Percentiles rank a stretch among this genome's conserved stretches.
Conservation (phyloP, 2,797 vertebrate species). For the Syndactyla subalaris region DNA sequence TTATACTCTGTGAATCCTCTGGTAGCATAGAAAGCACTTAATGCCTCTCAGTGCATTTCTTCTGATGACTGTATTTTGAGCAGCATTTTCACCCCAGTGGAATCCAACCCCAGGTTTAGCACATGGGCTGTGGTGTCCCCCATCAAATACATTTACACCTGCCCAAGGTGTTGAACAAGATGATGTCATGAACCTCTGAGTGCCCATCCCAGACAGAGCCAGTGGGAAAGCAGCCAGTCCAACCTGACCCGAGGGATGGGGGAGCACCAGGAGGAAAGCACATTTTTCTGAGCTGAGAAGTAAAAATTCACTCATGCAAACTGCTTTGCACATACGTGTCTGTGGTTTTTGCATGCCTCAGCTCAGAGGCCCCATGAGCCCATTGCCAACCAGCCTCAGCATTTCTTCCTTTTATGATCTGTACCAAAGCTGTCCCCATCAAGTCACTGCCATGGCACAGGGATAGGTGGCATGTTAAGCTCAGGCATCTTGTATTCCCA, state of each 20-base stretch:
- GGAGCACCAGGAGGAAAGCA: neutral
- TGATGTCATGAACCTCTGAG: neutral
- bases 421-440: neutral
- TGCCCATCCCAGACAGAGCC: accelerated
- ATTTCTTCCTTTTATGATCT: neutral
- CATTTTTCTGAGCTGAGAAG: neutral
- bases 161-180: neutral
- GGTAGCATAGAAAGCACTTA: neutral
- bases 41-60: neutral
- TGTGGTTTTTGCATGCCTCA: neutral
- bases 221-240: neutral
- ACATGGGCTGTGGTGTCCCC: too few relatives aligned
- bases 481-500: neutral
- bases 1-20: neutral
- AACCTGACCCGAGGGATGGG: accelerated
- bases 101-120: neutral
- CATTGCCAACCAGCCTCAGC: neutral
- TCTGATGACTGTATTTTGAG: neutral
- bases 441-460: neutral
- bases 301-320: neutral
- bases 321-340: accelerated
- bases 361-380: neutral
- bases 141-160: neutral
- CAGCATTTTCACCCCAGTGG: neutral
- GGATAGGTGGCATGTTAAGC: neutral